These are phyloP conservation scores for Amblyopsis hoosieri DNA, from an alignment of 2,797 vertebrate genomes.

Conservation along the genomic window DNA sequence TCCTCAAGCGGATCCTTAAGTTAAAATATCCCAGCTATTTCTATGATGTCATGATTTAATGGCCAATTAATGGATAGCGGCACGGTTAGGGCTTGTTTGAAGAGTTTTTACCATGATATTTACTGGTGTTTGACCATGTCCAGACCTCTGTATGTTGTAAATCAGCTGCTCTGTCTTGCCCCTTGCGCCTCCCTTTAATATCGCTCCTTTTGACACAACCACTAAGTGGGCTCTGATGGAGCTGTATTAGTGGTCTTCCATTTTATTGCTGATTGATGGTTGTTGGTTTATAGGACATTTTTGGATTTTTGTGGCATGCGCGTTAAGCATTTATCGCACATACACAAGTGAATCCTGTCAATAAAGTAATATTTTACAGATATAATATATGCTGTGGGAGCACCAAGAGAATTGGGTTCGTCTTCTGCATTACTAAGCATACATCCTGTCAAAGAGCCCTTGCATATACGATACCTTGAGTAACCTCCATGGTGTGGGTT, in stretches of 20 bases:
- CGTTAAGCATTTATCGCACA: background rate
- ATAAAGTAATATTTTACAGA: too few relatives aligned
- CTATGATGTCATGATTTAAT: constrained; percentile 76
- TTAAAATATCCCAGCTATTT: constrained; percentile 64
- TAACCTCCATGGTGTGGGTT: background rate
- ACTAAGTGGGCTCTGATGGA: constrained; percentile 49
- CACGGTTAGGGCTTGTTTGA: constrained; percentile 54
- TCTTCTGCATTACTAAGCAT: too few relatives aligned
- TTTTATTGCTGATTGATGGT: constrained; percentile 13
- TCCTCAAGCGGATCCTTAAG: constrained; percentile 35
- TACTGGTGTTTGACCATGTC: constrained; percentile 57
- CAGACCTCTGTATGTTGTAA: constrained; percentile 53
- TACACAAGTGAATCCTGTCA: too few relatives aligned
- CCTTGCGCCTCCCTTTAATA: constrained; percentile 47
- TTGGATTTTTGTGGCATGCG: background rate
- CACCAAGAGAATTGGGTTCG: too few relatives aligned
- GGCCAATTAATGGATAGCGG: constrained; percentile 61
- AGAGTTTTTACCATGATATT: constrained; percentile 56
- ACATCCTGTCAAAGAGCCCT: background rate
- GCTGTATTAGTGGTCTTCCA: constrained; percentile 30
- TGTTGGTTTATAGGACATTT: constrained; percentile 17
- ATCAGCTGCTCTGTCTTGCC: constrained; percentile 59
- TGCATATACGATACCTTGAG: background rate
- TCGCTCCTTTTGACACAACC: constrained; percentile 26
- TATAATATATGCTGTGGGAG: too few relatives aligned